Evolutionary conservation across 2,888 invertebrate genomes (phyloP).

Genomic region (Diabrotica balteata): DNA sequence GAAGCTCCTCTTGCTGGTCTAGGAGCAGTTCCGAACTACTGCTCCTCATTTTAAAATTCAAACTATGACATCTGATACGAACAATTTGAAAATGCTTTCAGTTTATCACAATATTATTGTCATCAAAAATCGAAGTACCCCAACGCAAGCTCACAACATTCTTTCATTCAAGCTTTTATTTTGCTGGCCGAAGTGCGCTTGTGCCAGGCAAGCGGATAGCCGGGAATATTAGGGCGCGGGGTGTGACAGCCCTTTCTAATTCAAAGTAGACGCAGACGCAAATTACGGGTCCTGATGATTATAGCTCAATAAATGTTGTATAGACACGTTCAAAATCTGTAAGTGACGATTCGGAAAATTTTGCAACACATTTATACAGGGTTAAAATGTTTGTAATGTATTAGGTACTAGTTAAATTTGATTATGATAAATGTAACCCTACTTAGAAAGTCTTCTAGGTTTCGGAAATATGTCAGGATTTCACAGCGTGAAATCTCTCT

Average conservation of each 20-base stretch:
- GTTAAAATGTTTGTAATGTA: too few relatives aligned
- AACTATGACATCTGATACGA: constrained; percentile 56
- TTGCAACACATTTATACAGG: too few relatives aligned
- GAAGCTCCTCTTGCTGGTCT: constrained; percentile 75
- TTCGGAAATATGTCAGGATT: too few relatives aligned
- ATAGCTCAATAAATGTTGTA: too few relatives aligned
- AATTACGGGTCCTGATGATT: constrained; percentile 4
- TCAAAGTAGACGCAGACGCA: constrained; percentile 6
- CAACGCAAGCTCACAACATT: constrained; percentile 28
- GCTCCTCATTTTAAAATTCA: constrained; percentile 68
- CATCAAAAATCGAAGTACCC: constrained; percentile 36
- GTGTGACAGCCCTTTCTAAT: constrained; percentile 8
- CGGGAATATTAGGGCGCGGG: constrained; percentile 5
- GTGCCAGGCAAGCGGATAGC: constrained; percentile 2
- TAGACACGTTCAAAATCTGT: too few relatives aligned
- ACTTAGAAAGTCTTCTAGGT: too few relatives aligned
- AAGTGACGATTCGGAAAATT: too few relatives aligned
- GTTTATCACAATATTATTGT: constrained; percentile 36
- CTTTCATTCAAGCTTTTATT: constrained; percentile 18
- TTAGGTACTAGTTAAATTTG: too few relatives aligned
- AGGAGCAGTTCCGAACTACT: constrained; percentile 80
- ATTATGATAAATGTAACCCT: too few relatives aligned
- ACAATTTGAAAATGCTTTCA: constrained; percentile 27
- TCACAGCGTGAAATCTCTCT: too few relatives aligned
- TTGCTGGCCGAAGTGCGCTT: constrained; percentile 12